Conservation (phyloP, 2,113 vertebrate species). For the Ellobius talpinus region DNA sequence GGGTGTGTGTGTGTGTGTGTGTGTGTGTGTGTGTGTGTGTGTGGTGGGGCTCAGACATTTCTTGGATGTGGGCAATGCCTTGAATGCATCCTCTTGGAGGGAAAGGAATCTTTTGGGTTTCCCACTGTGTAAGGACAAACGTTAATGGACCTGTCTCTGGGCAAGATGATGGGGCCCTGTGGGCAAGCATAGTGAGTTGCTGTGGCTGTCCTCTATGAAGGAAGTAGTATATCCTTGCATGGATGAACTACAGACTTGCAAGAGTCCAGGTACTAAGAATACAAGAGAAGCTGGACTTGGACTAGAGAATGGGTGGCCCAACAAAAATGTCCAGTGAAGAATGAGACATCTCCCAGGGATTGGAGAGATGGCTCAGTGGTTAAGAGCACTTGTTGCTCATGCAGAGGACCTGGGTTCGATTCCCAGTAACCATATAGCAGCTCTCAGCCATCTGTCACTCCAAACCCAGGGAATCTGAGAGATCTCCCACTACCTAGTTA, state of each 20-base stretch:
- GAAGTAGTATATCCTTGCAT: background rate
- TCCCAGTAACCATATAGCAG: background rate
- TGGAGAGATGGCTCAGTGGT: background rate
- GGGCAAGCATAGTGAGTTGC: background rate
- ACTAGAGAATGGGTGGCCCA: background rate
- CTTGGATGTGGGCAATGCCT: background rate
- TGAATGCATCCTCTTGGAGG: background rate
- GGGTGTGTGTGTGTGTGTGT: background rate
- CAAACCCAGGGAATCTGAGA: background rate
- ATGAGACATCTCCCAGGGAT: background rate
- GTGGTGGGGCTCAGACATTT: background rate
- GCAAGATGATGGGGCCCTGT: background rate
- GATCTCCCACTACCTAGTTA: background rate
- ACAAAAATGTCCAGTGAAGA: background rate
- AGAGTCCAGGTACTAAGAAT: background rate
- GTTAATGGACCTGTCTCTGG: background rate
- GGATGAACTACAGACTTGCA: background rate
- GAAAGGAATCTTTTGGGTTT: background rate
- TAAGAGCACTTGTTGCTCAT: background rate
- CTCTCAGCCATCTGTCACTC: background rate
- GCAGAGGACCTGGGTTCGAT: background rate
- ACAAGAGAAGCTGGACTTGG: background rate
- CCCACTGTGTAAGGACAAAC: background rate
- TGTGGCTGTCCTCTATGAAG: background rate
- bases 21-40: background rate